Conservation (phyloP, 2,797 vertebrate genomes). For the Oophaga sylvatica region DNA sequence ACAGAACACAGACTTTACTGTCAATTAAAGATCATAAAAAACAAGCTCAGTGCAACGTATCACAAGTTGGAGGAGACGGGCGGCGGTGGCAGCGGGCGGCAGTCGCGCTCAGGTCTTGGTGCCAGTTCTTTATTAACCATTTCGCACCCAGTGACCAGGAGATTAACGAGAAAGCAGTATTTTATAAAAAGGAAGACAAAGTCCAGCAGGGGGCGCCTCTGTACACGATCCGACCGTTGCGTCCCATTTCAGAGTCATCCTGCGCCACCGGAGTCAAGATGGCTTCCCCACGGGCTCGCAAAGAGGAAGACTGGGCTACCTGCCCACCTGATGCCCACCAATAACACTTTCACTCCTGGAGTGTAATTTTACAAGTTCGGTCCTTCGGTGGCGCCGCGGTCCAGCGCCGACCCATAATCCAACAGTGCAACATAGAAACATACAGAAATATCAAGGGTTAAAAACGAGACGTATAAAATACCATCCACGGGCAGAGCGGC, state of each 20-base stretch:
- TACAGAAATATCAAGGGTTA: conserved; percentile 22
- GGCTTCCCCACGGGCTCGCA: not conserved
- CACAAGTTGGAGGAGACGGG: conserved; percentile 20
- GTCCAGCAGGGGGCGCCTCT: not conserved
- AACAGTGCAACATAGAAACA: conserved; percentile 52
- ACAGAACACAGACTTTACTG: conserved; percentile 53
- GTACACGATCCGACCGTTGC: no score
- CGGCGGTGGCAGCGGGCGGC: not conserved
- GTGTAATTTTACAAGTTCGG: not conserved
- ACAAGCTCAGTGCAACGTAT: conserved; percentile 55
- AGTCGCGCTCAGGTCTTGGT: not conserved
- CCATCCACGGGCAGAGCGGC: not conserved
- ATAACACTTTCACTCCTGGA: conserved; percentile 51
- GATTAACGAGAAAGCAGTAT: no score
- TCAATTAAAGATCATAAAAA: conserved; percentile 45
- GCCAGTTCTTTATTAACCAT: not conserved
- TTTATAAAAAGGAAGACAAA: conserved; percentile 23
- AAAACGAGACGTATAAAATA: conserved; percentile 25
- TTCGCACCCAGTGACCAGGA: not conserved
- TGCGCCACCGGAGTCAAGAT: not conserved
- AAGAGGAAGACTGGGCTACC: not conserved
- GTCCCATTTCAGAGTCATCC: not conserved
- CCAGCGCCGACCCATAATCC: conserved; percentile 32
- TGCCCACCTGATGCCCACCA: not conserved
- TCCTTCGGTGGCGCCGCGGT: not conserved